Base-by-base conservation (phyloP, 1,140 invertebrate species). In the Triops longicaudatus region DNA sequence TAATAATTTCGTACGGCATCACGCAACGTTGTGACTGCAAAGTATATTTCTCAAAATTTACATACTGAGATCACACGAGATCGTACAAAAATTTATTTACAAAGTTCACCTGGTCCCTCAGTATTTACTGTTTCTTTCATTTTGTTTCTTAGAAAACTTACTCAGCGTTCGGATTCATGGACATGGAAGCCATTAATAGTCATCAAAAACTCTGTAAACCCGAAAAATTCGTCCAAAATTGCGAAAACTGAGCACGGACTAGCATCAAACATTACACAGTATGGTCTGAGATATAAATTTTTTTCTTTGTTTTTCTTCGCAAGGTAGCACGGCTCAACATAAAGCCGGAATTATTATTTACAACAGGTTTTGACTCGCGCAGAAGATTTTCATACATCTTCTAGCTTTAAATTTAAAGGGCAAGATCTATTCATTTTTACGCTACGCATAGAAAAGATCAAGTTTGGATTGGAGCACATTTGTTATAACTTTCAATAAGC, bases 401-500 rank as follows among this genome's bases (percentile, higher is more conserved):
- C 37, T 26, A n/a, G 14, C 17, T 22, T 73, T 42, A 26, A 26
- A 75, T 6, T 63, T 12, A 0, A 6, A 22, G 14, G 14, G 17
- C 17, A 17, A 14, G 17, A 17, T 22, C 7, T 9, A 63, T 63
- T 63, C 50, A 63, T 63, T 6, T 14, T n/a, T 6, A n/a, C 6
- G 1, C 22, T 17, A 17, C 10, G 22, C 17, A 63, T 22, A 63
- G 14, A 22, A 63, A 9, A 63, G 50, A 14, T 12, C 31, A 37
- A 14, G 50, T 63, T 17, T 37, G 74, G 31, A 37, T 14, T 22
- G 12, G 12, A 75, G 26, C 31, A 12, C 74, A 2, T 2, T 42
- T 27, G 14, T n/a, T 10, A 26, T 22, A 28, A 10, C 0, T 43
- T 26, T 78, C 37, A 78, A 72, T 78, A 78, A 73, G 71, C 78